These are phyloP conservation scores for Neopelma chrysocephalum DNA, from an alignment of 2,797 vertebrate genomes.

Conservation along the genomic window DNA sequence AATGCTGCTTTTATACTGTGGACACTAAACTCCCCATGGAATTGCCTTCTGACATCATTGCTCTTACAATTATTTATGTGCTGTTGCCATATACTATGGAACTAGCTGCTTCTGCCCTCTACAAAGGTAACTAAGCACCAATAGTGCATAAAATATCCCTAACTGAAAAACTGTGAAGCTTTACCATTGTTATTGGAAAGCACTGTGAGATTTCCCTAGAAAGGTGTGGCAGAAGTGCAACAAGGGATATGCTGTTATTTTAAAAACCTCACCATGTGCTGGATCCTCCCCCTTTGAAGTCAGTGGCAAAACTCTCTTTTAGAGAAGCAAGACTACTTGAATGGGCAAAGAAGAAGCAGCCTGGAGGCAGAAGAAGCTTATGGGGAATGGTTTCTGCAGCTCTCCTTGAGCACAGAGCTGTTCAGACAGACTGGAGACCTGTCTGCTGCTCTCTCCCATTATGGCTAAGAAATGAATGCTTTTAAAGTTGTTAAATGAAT, in stretches of 20 bases:
- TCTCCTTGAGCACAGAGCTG: slow-evolving; percentile 3
- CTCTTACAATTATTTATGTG: background rate
- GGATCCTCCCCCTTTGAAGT: slow-evolving; percentile 45
- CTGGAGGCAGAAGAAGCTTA: slow-evolving; percentile 45
- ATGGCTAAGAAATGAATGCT: slow-evolving; percentile 46
- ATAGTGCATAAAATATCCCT: background rate
- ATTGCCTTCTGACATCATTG: background rate
- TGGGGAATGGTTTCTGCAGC: slow-evolving; percentile 22
- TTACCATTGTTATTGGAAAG: background rate
- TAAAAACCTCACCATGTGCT: background rate
- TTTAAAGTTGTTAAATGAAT: slow-evolving; percentile 53
- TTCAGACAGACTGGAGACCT: slow-evolving; percentile 61
- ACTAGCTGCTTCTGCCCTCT: background rate
- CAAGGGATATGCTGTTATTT: background rate
- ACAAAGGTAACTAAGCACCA: background rate
- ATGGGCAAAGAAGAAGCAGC: slow-evolving; percentile 23
- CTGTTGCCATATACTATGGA: background rate
- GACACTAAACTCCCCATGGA: background rate
- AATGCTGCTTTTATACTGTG: background rate
- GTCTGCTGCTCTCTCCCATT: slow-evolving; percentile 10
- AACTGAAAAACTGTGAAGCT: background rate
- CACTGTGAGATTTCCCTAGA: background rate
- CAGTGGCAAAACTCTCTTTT: background rate
- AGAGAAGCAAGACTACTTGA: background rate
- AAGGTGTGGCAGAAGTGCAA: background rate